phyloP scores from a whole-genome alignment of 2,888 invertebrate species.

The Papilio demoleus region DNA sequence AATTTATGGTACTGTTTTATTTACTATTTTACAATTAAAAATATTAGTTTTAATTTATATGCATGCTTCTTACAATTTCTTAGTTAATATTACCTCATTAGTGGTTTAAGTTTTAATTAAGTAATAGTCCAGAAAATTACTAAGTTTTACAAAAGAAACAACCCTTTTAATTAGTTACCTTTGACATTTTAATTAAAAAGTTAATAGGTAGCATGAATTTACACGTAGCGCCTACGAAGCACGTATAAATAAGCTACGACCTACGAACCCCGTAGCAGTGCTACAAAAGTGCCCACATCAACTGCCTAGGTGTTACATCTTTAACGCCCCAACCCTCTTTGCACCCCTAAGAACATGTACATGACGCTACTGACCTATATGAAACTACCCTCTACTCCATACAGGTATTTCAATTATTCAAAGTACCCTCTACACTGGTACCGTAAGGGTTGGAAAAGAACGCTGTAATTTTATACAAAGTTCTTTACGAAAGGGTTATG shows the following conservation, averaged over 20 bases:
- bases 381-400: slow-evolving; percentile 58
- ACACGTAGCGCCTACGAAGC: not conserved
- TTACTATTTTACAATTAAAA: too few species aligned
- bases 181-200: slow-evolving; percentile 34
- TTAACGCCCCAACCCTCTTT: slow-evolving; percentile 59
- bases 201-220: slow-evolving; percentile 1
- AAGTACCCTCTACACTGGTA: slow-evolving; percentile 59
- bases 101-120: too few species aligned
- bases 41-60: too few species aligned
- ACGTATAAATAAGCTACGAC: slow-evolving; percentile 24
- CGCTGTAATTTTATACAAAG: slow-evolving; percentile 34
- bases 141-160: not conserved
- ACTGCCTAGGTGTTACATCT: slow-evolving; percentile 55
- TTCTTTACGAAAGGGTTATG: slow-evolving; percentile 26
- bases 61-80: too few species aligned
- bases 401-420: slow-evolving; percentile 78
- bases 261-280: slow-evolving; percentile 25
- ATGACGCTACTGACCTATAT: slow-evolving; percentile 71
- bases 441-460: slow-evolving; percentile 35
- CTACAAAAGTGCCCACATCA: slow-evolving; percentile 37
- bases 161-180: slow-evolving; percentile 8
- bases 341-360: slow-evolving; percentile 51
- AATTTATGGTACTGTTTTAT: too few species aligned
- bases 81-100: too few species aligned
- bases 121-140: too few species aligned